phyloP scores from a whole-genome alignment of 2,113 vertebrate genomes.

The Sylvietta virens region DNA sequence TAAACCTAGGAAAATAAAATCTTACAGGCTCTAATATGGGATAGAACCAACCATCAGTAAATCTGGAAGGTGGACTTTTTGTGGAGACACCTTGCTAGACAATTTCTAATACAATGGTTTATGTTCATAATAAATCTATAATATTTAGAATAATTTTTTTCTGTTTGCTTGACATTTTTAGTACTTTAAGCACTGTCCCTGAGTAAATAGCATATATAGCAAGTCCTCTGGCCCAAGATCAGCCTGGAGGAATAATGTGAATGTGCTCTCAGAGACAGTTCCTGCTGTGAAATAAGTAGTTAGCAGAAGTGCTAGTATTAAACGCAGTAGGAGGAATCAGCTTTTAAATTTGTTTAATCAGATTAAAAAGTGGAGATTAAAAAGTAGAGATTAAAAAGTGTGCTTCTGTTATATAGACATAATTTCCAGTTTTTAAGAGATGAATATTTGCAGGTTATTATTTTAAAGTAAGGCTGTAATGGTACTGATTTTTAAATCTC shows the following conservation, averaged over 20 bases:
- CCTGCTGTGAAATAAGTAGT: constrained; percentile 72
- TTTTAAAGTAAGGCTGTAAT: constrained; percentile 48
- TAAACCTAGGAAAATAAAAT: neutral
- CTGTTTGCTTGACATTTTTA: neutral
- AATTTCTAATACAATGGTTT: neutral
- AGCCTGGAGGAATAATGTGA: constrained; percentile 64
- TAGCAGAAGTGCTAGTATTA: constrained; percentile 67
- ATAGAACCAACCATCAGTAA: neutral
- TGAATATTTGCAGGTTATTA: constrained; percentile 30
- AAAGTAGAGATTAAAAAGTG: constrained; percentile 65
- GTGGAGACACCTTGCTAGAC: neutral
- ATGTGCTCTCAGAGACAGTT: constrained; percentile 60
- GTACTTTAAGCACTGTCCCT: neutral
- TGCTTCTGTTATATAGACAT: constrained; percentile 6
- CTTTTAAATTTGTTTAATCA: constrained; percentile 73
- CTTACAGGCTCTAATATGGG: neutral
- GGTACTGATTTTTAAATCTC: constrained; percentile 29
- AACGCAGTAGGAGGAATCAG: constrained; percentile 58
- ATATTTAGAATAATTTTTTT: neutral
- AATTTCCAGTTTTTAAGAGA: constrained; percentile 45
- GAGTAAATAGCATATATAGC: neutral
- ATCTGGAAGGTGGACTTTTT: neutral
- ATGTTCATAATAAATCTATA: constrained; percentile 6
- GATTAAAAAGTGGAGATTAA: constrained; percentile 71
- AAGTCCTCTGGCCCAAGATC: constrained; percentile 58